Base-by-base conservation (phyloP, 2,888 invertebrate species). In the Chrysolina haemoptera region DNA sequence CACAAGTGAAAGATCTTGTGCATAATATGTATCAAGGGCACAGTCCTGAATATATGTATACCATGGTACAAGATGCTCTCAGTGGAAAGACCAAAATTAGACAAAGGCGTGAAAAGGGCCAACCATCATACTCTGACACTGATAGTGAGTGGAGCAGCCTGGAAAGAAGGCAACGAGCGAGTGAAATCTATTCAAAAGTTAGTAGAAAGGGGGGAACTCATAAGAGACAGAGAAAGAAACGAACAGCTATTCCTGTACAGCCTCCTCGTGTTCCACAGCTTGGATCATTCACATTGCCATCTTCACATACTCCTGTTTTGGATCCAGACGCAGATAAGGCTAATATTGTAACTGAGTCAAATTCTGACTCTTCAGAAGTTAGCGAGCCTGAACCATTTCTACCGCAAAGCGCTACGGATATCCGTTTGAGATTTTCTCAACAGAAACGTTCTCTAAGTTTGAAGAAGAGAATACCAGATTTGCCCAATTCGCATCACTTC, bases 91-190 rank as follows among this genome's bases (percentile, higher is more conserved):
- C 90, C 18, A 91, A 91, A 82, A 81, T 91, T 70, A 88, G 92
- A 79, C 92, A 92, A 79, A 89, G 92, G 79, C 88, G 92, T 77
- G 92, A 92, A 82, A 92, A 92, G 85, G 92, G 91, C 68, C 90
- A 91, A 82, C 91, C 91, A 82, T 91, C 94, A 71, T 95, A 95
- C 88, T 95, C 95, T 73, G 97, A 97, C 88, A 96, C 97, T 8
- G 97, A 97, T 88, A 96, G 96, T 81, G 97, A 97, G 79, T 95
- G 94, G 86, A 95, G 95, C 81, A 94, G 95, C 77, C 81, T 88
- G 71, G 89, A 91, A 76, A 86, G 90, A 73, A 89, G 92, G 76
- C 91, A 92, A 78, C 89, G 91, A 75, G 90, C 90, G 22, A 90
- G 90, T 79, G 92, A 92, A 81, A 90, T 90, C 40, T 89, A 91